Conservation (phyloP, 1,140 invertebrate genomes). For the Sarcophaga bullata region DNA sequence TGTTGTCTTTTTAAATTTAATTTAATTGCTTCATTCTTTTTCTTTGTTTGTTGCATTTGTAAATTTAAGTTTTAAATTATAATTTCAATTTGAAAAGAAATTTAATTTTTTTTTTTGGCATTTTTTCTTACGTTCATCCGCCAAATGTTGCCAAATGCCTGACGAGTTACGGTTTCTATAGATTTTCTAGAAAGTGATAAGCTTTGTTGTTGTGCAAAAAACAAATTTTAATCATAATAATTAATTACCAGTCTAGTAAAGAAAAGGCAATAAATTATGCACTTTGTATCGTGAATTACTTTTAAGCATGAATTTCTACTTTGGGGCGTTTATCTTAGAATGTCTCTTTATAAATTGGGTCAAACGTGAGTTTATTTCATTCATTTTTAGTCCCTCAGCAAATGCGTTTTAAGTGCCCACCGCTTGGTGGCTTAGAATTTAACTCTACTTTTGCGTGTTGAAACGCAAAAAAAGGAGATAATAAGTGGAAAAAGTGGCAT, state of each 20-base stretch:
- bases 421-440: no score
- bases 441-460: not conserved
- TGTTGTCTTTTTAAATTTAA: no score
- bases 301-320: not conserved
- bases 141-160: not conserved
- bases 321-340: not conserved
- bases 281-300: not conserved
- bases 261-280: not conserved
- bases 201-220: not conserved
- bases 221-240: not conserved
- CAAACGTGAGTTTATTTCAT: constrained; percentile 16
- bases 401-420: not conserved
- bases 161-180: not conserved
- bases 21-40: no score
- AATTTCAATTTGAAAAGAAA: no score
- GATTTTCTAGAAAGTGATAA: not conserved
- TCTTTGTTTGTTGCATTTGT: no score
- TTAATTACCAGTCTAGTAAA: not conserved
- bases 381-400: not conserved
- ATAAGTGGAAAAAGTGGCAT: no score
- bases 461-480: not conserved
- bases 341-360: not conserved
- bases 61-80: no score
- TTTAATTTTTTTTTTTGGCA: no score
- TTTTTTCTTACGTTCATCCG: not conserved